A percentile compares a stretch with the other conserved stretches of the same genome.
Evolutionary conservation across 2,888 invertebrate genomes (phyloP).

Genomic region (Amphimallon solstitiale): DNA sequence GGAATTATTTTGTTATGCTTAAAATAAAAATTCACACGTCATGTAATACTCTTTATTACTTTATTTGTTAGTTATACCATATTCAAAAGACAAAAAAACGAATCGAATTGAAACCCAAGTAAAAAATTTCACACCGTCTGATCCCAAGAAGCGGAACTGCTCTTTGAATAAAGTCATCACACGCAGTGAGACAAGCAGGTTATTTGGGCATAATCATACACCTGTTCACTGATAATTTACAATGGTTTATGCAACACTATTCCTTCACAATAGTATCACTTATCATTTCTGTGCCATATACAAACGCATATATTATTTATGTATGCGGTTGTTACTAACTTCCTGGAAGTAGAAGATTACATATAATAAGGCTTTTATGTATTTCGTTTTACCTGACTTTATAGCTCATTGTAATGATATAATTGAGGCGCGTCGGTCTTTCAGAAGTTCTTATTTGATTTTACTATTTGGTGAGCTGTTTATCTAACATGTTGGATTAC

Average conservation of each 20-base stretch:
- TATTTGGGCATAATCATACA: conserved; percentile 43
- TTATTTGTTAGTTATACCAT: too few species aligned
- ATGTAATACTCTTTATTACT: too few species aligned
- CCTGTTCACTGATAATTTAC: conserved; percentile 45
- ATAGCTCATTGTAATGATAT: conserved; percentile 30
- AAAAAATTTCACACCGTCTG: conserved; percentile 23
- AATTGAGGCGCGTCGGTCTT: conserved; percentile 30
- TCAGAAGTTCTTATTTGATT: not conserved
- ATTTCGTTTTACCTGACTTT: conserved; percentile 37
- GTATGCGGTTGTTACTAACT: conserved; percentile 40
- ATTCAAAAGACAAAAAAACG: not conserved
- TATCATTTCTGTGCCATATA: conserved; percentile 22
- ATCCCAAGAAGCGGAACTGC: conserved; percentile 30
- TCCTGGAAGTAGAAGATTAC: conserved; percentile 44
- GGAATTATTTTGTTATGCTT: too few species aligned
- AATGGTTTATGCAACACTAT: conserved; percentile 34
- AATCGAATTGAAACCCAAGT: conserved; percentile 18
- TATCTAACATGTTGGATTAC: not conserved
- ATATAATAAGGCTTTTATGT: conserved; percentile 38
- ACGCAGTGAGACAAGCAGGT: conserved; percentile 20
- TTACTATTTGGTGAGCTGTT: conserved; percentile 26
- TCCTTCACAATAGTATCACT: conserved; percentile 34
- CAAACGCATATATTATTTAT: not conserved
- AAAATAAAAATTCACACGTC: too few species aligned
- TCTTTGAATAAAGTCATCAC: conserved; percentile 36